Percentiles rank a stretch among this genome's conserved stretches.
phyloP scores from a whole-genome alignment of 2,888 invertebrate genomes.

The Nephrotoma guestfalica region DNA sequence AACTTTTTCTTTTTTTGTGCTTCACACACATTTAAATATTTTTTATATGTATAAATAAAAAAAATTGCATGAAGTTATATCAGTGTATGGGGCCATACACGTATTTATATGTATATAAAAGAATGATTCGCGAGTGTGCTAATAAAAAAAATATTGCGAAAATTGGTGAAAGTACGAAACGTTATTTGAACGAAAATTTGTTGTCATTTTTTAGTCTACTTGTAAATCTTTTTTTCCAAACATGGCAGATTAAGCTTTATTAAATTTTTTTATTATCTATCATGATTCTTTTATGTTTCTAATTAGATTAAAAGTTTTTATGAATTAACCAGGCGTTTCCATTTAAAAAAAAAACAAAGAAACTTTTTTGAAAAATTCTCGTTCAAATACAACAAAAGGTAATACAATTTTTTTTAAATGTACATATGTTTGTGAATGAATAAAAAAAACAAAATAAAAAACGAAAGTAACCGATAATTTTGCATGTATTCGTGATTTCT shows the following conservation, averaged over 20 bases:
- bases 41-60: not conserved
- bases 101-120: not conserved
- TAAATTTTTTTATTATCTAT: not conserved
- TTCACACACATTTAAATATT: not conserved
- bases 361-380: not conserved
- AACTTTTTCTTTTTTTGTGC: not conserved
- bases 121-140: not conserved
- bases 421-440: not conserved
- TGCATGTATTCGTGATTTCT: constrained; percentile 7
- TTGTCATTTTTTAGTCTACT: not conserved
- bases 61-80: not conserved
- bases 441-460: not conserved
- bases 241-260: not conserved
- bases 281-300: not conserved
- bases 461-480: constrained; percentile 6
- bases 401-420: not conserved
- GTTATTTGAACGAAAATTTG: not conserved
- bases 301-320: constrained; percentile 1
- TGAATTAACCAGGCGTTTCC: not conserved
- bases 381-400: not conserved
- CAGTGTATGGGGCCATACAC: not conserved
- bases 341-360: not conserved
- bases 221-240: not conserved
- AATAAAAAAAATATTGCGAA: not conserved
- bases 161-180: constrained; percentile 2